Percentiles rank a stretch among this genome's conserved stretches.
Conservation (phyloP, 2,888 invertebrate genomes). For the Hirtodrosophila histrioides region DNA sequence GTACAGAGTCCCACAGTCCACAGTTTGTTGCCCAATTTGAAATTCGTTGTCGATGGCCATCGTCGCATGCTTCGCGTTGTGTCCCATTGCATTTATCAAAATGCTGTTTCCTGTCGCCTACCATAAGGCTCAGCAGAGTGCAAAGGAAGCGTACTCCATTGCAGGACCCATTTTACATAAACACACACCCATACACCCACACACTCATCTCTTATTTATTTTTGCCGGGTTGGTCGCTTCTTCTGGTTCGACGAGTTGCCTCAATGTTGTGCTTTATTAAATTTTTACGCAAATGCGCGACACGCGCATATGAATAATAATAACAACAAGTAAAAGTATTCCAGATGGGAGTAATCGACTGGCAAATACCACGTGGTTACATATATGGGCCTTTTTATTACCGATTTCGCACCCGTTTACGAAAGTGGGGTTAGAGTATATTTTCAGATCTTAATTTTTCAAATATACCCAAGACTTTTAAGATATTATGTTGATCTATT, state of each 20-base stretch:
- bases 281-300: slow-evolving; percentile 74
- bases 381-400: no score
- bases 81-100: slow-evolving; percentile 71
- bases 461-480: no score
- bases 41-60: slow-evolving; percentile 71
- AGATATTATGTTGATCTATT: no score
- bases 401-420: no score
- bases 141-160: slow-evolving; percentile 6
- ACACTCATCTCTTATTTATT: slow-evolving; percentile 32
- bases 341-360: slow-evolving; percentile 3
- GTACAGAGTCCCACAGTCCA: no score
- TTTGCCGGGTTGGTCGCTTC: slow-evolving; percentile 4
- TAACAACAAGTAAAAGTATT: slow-evolving; percentile 7
- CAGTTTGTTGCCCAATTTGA: slow-evolving; percentile 60
- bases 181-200: slow-evolving; percentile 17
- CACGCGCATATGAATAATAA: slow-evolving; percentile 74
- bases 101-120: slow-evolving; percentile 59
- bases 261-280: slow-evolving; percentile 73
- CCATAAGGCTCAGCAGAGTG: slow-evolving; percentile 35
- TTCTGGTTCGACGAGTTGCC: slow-evolving; percentile 36
- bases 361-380: not conserved
- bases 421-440: no score
- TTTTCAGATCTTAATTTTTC: no score
- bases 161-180: slow-evolving; percentile 3
- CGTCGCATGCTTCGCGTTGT: slow-evolving; percentile 22